Evolutionary conservation across 2,888 invertebrate species (phyloP), one percentile per base, ranked within the genome.

Genomic region (Hirtodrosophila cameraria): DNA sequence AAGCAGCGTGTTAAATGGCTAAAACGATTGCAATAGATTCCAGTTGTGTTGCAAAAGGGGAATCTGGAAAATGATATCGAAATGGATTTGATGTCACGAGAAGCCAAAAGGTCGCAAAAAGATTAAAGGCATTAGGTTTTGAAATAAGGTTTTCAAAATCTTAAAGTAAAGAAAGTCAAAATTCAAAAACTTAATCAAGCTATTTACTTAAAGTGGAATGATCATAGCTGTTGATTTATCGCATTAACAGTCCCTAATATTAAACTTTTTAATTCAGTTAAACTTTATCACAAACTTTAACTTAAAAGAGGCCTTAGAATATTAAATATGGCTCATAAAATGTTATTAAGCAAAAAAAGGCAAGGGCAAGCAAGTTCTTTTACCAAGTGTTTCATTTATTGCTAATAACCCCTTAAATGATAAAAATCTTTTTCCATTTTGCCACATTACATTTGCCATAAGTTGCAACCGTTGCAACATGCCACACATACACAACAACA

Each of bases 381-480:
- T 28, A 48, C 9, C 20, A 28, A 39, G 35, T n/a, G 27, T 30
- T 12, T 20, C 9, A 6, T n/a, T 38, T 64, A 48, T 48, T 41
- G 50, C 18, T 28, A 52, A 65, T 59, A 67, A 59, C 45, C 39
- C 55, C 31, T 42, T 48, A 15, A 59, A 45, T 59, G 41, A 7
- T 38, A 27, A 38, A n/a, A 52, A 65, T 46, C 42, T 23, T 39
- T 50, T 66, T 54, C 50, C 57, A 63, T 57, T 65, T 58, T 42
- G 36, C 23, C 27, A 27, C 46, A 36, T 59, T 42, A 49, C 25
- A 61, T 55, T 73, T 53, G 53, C 60, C 63, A 63, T 39, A 59
- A 57, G 65, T 48, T 74, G 74, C 75, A 61, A 28, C 23, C 39
- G 36, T 46, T 60, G 57, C 64, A 68, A 54, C 43, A 39, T 57